Conservation (phyloP, 2,797 vertebrate genomes). For the Iguana delicatissima region DNA sequence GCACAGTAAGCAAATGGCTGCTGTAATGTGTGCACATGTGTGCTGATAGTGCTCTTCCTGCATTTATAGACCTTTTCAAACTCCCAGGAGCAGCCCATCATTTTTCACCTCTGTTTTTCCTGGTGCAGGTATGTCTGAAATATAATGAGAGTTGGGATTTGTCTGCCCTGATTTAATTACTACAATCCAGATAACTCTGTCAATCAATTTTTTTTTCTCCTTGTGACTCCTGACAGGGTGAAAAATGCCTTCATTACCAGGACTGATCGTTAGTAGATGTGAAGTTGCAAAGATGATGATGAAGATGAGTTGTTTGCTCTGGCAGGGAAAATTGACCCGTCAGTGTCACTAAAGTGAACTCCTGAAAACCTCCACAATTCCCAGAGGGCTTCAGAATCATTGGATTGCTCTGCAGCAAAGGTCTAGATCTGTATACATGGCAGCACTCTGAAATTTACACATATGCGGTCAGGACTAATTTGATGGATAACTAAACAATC, state of each 20-base stretch:
- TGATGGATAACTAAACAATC: conserved; percentile 72
- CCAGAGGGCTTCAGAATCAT: conserved; percentile 63
- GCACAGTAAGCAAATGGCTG: not conserved
- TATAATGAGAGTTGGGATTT: conserved; percentile 80
- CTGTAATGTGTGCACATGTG: not conserved
- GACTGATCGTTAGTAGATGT: conserved; percentile 77
- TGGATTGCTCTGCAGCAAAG: conserved; percentile 70
- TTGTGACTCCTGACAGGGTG: conserved; percentile 75
- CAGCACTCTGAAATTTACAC: conserved; percentile 69
- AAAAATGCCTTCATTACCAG: conserved; percentile 79
- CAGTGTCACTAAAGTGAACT: conserved; percentile 73
- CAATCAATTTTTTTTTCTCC: conserved; percentile 76
- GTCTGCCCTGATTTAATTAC: conserved; percentile 81
- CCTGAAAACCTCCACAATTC: conserved; percentile 46
- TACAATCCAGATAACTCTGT: conserved; percentile 80
- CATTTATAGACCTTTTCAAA: conserved; percentile 52
- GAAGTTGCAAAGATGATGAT: conserved; percentile 75
- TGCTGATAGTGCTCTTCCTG: not conserved
- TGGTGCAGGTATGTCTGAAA: conserved; percentile 76
- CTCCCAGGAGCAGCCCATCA: conserved; percentile 62
- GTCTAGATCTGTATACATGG: conserved; percentile 67
- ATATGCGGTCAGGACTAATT: conserved; percentile 61
- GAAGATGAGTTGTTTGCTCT: conserved; percentile 76
- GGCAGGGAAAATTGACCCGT: conserved; percentile 74
- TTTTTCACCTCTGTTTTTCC: conserved; percentile 69